Conservation (phyloP, 2,888 invertebrate species). For the Campoplex nolae region DNA sequence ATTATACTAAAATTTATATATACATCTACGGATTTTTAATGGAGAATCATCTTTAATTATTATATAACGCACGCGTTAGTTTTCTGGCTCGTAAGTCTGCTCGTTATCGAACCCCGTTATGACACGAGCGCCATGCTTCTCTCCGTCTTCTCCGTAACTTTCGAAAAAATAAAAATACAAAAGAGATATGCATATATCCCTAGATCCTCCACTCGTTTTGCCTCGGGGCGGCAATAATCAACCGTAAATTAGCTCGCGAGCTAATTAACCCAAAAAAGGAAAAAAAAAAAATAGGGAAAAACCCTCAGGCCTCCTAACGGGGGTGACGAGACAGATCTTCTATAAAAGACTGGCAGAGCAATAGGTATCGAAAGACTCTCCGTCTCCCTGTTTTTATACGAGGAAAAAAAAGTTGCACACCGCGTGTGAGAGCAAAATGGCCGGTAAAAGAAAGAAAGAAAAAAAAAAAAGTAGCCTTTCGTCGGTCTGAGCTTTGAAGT, state of each 20-base stretch:
- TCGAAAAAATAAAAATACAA: constrained; percentile 32
- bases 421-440: constrained; percentile 33
- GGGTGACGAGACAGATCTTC: constrained; percentile 44
- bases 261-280: constrained; percentile 77
- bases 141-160: constrained; percentile 27
- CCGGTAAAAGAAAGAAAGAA: not conserved
- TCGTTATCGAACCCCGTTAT: not conserved
- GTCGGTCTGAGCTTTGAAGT: constrained; percentile 63
- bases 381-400: not conserved
- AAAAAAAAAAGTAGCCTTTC: constrained; percentile 61
- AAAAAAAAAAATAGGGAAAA: constrained; percentile 56
- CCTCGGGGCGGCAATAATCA: constrained; percentile 73
- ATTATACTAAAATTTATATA: too few relatives aligned
- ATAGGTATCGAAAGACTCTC: constrained; percentile 27
- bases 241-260: constrained; percentile 80
- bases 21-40: not conserved
- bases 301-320: constrained; percentile 69
- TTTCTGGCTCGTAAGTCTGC: not conserved
- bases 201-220: constrained; percentile 41
- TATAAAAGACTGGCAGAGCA: constrained; percentile 27
- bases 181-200: constrained; percentile 20
- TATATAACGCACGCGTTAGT: not conserved
- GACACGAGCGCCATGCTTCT: not conserved
- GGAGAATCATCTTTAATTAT: not conserved
- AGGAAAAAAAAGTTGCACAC: constrained; percentile 17